These are phyloP conservation scores for Erebia epiphron DNA, from an alignment of 2,888 invertebrate species.

Conservation along the genomic window DNA sequence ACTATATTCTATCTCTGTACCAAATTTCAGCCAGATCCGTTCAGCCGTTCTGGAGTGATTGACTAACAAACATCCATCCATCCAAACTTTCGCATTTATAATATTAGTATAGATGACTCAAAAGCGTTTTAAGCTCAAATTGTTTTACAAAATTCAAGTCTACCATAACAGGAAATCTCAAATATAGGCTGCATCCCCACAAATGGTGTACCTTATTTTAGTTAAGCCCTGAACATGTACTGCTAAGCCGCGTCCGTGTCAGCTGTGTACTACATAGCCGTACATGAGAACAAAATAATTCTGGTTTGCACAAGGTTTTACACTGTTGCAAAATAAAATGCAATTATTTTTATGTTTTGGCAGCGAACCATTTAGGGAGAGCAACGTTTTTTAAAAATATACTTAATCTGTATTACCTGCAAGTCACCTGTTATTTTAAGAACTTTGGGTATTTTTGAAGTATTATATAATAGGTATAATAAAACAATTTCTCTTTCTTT, in stretches of 20 bases:
- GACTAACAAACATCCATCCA: no score
- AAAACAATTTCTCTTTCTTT: no score
- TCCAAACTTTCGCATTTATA: no score
- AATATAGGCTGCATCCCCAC: conserved; percentile 7
- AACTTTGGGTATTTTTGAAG: no score
- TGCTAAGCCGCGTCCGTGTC: conserved; percentile 51
- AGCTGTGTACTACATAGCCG: conserved; percentile 47
- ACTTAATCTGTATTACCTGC: neutral
- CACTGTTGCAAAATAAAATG: conserved; percentile 34
- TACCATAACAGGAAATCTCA: conserved; percentile 5
- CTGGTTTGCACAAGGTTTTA: conserved; percentile 20
- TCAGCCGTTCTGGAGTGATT: no score
- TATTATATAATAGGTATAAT: no score
- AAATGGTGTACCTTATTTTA: conserved; percentile 38
- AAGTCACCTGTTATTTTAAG: no score
- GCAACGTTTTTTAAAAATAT: no score
- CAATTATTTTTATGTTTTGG: neutral
- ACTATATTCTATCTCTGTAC: no score
- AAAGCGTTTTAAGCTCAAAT: neutral
- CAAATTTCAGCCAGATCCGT: no score
- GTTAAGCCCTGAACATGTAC: conserved; percentile 39
- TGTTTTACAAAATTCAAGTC: neutral
- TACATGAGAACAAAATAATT: conserved; percentile 49
- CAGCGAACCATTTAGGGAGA: neutral
- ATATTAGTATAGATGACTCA: no score